These are phyloP conservation scores for Oplegnathus fasciatus DNA, from an alignment of 2,113 vertebrate species.

Conservation along the genomic window DNA sequence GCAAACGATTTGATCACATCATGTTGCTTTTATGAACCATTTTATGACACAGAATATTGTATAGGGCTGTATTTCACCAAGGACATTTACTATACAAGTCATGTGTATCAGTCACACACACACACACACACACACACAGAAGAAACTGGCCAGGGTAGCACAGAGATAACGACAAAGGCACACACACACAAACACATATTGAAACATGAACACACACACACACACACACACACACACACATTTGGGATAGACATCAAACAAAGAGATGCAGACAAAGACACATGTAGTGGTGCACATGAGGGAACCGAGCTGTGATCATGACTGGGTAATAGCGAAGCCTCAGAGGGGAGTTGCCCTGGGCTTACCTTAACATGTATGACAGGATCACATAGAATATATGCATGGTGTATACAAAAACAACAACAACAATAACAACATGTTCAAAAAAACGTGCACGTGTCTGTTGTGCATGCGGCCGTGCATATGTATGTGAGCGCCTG, in stretches of 20 bases:
- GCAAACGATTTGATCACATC: conserved; percentile 48
- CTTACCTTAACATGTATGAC: conserved; percentile 62
- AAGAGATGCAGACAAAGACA: conserved; percentile 65
- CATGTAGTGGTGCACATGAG: conserved; percentile 54
- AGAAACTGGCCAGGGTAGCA: neutral
- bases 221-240: conserved; percentile 14
- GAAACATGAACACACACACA: neutral
- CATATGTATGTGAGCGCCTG: neutral
- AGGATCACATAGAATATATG: conserved; percentile 74
- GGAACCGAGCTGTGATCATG: conserved; percentile 68
- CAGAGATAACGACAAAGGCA: neutral
- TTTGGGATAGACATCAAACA: conserved; percentile 61
- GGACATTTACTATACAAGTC: conserved; percentile 33
- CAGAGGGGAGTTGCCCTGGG: conserved; percentile 69
- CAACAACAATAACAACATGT: conserved; percentile 60
- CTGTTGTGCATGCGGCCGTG: neutral
- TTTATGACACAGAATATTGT: conserved; percentile 34
- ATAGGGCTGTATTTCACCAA: conserved; percentile 16
- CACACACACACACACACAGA: conserved; percentile 13
- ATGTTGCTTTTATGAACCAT: conserved; percentile 30
- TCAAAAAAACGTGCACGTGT: neutral
- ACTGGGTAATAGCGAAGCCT: conserved; percentile 53
- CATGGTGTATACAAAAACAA: conserved; percentile 64
- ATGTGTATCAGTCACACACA: conserved; percentile 13
- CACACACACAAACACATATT: neutral